phyloP scores from a whole-genome alignment of 2,113 vertebrate genomes.

The Emydocephalus ijimae region DNA sequence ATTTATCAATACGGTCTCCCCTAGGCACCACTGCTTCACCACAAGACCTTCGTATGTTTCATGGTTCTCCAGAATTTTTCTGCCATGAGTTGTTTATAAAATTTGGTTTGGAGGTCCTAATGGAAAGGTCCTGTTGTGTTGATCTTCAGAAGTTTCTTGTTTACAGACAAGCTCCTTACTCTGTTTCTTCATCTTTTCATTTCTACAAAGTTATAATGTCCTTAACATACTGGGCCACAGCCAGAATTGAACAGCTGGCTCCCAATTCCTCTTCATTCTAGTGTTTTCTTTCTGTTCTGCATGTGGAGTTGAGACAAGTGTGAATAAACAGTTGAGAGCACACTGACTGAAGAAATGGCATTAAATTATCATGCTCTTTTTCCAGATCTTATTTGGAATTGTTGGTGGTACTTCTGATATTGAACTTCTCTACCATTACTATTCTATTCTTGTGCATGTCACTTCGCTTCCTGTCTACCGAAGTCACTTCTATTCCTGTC shows the following conservation, averaged over 20 bases:
- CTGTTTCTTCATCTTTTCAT: constrained; percentile 16
- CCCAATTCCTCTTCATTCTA: background rate
- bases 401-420: constrained; percentile 6
- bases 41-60: background rate
- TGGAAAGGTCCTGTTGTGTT: background rate
- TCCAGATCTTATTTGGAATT: constrained; percentile 31
- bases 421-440: background rate
- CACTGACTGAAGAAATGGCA: constrained; percentile 28
- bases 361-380: constrained; percentile 14
- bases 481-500: background rate
- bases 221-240: background rate
- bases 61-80: background rate
- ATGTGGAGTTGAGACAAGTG: background rate
- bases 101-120: background rate
- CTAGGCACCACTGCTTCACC: background rate
- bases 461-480: background rate
- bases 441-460: background rate
- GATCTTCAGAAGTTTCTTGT: background rate
- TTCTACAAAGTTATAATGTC: background rate
- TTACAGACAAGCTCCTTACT: background rate
- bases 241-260: background rate
- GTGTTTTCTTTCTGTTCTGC: background rate
- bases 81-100: background rate
- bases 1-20: background rate
- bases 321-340: constrained; percentile 19